phyloP scores from a whole-genome alignment of 2,113 vertebrate genomes.

The Oncorhynchus clarkii region DNA sequence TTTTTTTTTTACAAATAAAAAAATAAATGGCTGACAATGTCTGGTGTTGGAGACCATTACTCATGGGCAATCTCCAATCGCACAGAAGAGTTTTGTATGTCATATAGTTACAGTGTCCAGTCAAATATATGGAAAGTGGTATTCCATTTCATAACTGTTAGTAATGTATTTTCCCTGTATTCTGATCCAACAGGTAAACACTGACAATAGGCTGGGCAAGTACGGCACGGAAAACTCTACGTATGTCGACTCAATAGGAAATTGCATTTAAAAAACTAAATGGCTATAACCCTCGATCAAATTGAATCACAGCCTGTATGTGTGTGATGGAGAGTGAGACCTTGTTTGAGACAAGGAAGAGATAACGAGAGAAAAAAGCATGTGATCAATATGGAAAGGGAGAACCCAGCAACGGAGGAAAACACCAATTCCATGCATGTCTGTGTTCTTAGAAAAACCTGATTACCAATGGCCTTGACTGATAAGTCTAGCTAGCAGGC shows the following conservation, averaged over 20 bases:
- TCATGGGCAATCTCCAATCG: not conserved
- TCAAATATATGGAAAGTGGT: not conserved
- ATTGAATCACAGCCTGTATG: constrained; percentile 5
- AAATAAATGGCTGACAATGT: not conserved
- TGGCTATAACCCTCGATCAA: not conserved
- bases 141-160: not conserved
- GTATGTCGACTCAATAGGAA: too few species aligned
- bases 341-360: too few species aligned
- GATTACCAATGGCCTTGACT: too few species aligned
- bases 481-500: too few species aligned
- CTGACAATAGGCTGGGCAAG: too few species aligned
- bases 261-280: too few species aligned
- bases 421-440: not conserved
- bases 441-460: not conserved
- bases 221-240: not conserved
- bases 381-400: constrained; percentile 2
- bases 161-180: not conserved
- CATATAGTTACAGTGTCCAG: not conserved
- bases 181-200: not conserved
- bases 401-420: not conserved
- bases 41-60: not conserved
- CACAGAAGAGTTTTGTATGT: not conserved
- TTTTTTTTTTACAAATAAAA: too few species aligned
- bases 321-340: too few species aligned
- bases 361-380: not conserved